phyloP scores from a whole-genome alignment of 2,797 vertebrate genomes.

The Tragelaphus oryx region DNA sequence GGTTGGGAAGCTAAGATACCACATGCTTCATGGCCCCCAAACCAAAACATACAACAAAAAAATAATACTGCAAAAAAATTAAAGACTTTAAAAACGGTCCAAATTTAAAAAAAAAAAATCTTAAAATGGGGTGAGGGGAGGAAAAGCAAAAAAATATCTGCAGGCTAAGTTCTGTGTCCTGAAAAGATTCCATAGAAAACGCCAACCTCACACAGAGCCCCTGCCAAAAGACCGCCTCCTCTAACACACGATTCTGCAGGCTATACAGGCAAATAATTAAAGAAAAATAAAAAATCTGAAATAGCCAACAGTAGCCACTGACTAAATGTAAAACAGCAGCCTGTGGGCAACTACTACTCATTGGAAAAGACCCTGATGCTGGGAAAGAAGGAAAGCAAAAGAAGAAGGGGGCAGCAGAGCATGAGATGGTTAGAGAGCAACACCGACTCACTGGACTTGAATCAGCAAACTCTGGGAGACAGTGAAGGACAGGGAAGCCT shows the following conservation, averaged over 20 bases:
- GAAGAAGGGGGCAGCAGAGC: background rate
- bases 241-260: rapidly evolving
- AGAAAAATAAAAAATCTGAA: background rate
- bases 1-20: background rate
- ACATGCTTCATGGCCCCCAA: background rate
- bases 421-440: background rate
- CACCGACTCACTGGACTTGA: background rate
- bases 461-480: background rate
- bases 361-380: background rate
- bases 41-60: background rate
- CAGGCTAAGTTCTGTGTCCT: background rate
- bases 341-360: background rate
- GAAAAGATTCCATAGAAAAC: background rate
- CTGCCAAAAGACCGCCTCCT: background rate
- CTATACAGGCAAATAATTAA: background rate
- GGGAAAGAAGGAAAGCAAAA: background rate
- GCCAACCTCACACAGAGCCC: background rate
- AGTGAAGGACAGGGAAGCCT: background rate
- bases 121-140: background rate
- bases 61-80: background rate
- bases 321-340: background rate
- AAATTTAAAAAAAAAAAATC: background rate
- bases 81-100: background rate
- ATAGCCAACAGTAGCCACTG: background rate
- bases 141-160: background rate